These are phyloP conservation scores for Drosophila obscura DNA, from an alignment of 1,140 invertebrate genomes.

Conservation along the genomic window DNA sequence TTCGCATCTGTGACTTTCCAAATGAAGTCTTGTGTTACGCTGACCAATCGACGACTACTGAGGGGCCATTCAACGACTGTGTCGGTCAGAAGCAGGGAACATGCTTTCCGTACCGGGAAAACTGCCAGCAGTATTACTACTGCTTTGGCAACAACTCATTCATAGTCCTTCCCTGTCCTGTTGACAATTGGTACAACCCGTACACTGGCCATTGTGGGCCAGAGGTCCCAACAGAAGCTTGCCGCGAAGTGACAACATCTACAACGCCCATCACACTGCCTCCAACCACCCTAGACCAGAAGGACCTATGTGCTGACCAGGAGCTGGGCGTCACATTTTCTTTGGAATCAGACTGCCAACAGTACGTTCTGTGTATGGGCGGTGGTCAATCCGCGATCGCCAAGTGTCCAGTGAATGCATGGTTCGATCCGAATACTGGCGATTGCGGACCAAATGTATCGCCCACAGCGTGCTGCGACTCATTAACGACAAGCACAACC, in stretches of 20 bases:
- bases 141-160: conserved; percentile 45
- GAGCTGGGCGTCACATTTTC: conserved; percentile 40
- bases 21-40: conserved; percentile 36
- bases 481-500: conserved; percentile 14
- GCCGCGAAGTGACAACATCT: conserved; percentile 20
- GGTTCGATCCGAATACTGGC: conserved; percentile 56
- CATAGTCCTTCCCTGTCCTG: conserved; percentile 37
- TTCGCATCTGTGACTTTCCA: conserved; percentile 50
- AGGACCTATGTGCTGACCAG: conserved; percentile 30
- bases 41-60: conserved; percentile 12
- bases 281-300: background rate
- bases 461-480: conserved; percentile 47
- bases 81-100: conserved; percentile 20
- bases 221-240: conserved; percentile 27
- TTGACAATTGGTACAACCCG: conserved; percentile 40
- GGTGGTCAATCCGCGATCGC: conserved; percentile 37
- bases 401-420: conserved; percentile 54
- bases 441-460: conserved; percentile 60
- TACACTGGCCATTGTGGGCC: conserved; percentile 28
- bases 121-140: conserved; percentile 46
- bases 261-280: background rate
- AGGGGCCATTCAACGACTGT: conserved; percentile 11
- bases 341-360: conserved; percentile 34
- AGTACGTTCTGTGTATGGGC: conserved; percentile 59
- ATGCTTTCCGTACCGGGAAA: conserved; percentile 8